A percentile compares a stretch with the other conserved stretches of the same genome.
Evolutionary conservation across 2,113 vertebrate genomes (phyloP).

Genomic region (Spheniscus mendiculus): DNA sequence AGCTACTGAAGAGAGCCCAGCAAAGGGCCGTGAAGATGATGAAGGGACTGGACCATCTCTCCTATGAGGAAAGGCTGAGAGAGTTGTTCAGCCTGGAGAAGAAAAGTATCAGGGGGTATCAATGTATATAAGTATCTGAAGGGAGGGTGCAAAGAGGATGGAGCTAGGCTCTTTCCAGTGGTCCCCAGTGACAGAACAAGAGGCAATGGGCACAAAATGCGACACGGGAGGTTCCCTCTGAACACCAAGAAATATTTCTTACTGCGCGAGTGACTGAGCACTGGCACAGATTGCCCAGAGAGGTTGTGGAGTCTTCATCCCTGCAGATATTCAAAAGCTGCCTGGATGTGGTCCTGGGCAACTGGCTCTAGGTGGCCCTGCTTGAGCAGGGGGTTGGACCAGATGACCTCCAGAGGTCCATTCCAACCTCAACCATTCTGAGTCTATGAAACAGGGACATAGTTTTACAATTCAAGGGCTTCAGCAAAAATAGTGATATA

Average conservation of each 20-base stretch:
- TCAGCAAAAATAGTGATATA: background rate
- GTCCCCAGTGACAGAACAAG: background rate
- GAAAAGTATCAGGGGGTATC: background rate
- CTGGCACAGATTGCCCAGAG: background rate
- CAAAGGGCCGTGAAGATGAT: background rate
- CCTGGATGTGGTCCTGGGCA: background rate
- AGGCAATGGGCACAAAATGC: background rate
- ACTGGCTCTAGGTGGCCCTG: background rate
- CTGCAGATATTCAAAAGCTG: background rate
- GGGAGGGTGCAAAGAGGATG: rapidly evolving
- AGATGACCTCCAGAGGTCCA: background rate
- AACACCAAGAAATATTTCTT: background rate
- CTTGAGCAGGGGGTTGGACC: background rate
- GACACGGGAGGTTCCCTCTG: background rate
- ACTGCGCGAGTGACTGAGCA: background rate
- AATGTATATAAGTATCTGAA: background rate
- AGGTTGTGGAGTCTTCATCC: background rate
- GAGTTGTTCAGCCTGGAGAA: background rate
- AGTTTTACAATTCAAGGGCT: background rate
- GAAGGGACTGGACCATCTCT: background rate
- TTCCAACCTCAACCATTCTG: background rate
- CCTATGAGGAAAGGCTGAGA: background rate
- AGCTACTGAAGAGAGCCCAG: background rate
- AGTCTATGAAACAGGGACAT: background rate
- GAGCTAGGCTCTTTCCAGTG: background rate